Percentiles rank a stretch among this genome's conserved stretches.
phyloP scores from a whole-genome alignment of 2,888 invertebrate genomes.

The Philhelius pedissequus region DNA sequence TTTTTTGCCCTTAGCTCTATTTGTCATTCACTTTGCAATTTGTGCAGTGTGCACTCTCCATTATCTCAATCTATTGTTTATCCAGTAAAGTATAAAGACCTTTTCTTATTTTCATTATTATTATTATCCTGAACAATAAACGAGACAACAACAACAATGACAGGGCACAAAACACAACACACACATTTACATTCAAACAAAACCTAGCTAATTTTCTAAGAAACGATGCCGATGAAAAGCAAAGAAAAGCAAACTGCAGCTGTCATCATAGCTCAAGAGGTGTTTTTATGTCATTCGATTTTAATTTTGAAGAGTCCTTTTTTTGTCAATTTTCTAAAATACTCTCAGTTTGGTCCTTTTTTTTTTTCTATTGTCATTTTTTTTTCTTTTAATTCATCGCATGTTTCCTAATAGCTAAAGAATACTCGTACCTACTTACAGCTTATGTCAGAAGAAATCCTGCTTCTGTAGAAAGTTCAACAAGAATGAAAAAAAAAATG shows the following conservation, averaged over 20 bases:
- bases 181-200: background rate
- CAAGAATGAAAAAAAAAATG: background rate
- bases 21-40: constrained; percentile 61
- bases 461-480: constrained; percentile 15
- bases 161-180: too few species aligned
- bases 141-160: background rate
- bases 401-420: constrained; percentile 26
- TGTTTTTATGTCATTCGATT: constrained; percentile 64
- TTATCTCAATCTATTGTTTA: constrained; percentile 59
- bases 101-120: constrained; percentile 45
- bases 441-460: background rate
- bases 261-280: constrained; percentile 67
- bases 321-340: background rate
- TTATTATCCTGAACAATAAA: constrained; percentile 37
- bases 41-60: constrained; percentile 60
- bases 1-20: constrained; percentile 29
- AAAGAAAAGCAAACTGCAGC: constrained; percentile 54
- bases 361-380: constrained; percentile 6
- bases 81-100: constrained; percentile 31
- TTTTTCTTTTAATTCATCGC: constrained; percentile 16
- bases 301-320: constrained; percentile 48
- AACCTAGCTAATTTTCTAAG: constrained; percentile 54
- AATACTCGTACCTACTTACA: background rate
- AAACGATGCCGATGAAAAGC: background rate
- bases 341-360: background rate